Conservation (phyloP, 2,888 invertebrate genomes). For the Pachymerium ferrugineum region DNA sequence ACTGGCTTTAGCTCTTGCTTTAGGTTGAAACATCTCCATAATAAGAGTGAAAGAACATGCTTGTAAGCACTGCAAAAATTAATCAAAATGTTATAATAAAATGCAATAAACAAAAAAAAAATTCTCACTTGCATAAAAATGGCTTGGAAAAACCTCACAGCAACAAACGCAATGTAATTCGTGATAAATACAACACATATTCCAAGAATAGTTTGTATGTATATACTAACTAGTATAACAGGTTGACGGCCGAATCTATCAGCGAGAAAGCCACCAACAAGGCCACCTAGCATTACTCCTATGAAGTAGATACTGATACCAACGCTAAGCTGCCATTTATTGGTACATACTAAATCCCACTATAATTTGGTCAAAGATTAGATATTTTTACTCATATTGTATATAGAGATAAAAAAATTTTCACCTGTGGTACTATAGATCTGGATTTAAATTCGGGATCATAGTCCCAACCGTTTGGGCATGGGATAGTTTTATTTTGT, state of each 20-base stretch:
- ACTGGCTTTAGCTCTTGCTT: conserved; percentile 50
- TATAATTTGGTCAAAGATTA: neutral
- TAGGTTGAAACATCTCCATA: conserved; percentile 52
- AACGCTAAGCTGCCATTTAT: conserved; percentile 18
- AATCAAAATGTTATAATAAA: neutral
- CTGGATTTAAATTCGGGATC: neutral
- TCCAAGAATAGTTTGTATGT: conserved; percentile 3
- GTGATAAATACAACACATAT: conserved; percentile 25
- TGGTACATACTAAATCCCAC: conserved; percentile 32
- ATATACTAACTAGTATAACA: conserved; percentile 8
- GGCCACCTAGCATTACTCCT: conserved; percentile 23
- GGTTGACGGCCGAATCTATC: conserved; percentile 19
- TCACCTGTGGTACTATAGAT: conserved; percentile 16
- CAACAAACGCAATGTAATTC: conserved; percentile 28
- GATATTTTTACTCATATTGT: too few relatives aligned
- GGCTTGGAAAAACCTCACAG: conserved; percentile 27
- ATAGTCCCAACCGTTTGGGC: neutral
- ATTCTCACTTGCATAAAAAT: conserved; percentile 28
- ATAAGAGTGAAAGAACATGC: conserved; percentile 52
- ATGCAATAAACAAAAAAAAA: neutral
- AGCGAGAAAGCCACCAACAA: conserved; percentile 18
- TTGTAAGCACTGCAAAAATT: conserved; percentile 48
- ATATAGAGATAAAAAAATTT: neutral
- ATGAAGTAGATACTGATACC: conserved; percentile 29
- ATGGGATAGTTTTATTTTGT: neutral